Evolutionary conservation across 2,113 vertebrate species (phyloP), one percentile per base, ranked within the genome.

Genomic region (Neoarius graeffei): DNA sequence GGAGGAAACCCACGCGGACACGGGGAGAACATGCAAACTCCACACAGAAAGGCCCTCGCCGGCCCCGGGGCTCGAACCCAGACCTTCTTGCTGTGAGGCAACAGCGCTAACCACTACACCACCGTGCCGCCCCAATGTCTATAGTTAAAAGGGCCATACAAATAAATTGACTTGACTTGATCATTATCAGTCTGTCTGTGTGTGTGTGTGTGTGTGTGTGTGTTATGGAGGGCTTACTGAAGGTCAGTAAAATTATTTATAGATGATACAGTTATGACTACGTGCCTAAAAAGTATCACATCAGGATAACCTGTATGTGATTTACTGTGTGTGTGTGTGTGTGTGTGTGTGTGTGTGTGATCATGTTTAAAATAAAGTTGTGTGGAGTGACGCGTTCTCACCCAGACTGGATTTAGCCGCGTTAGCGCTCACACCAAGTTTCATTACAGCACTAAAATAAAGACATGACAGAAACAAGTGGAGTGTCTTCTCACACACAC

Each of bases 401-500:
- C 81, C 48, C 81, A 83, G 81, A 83, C 81, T 83, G 27, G 35
- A 83, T 83, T 83, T 83, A 83, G 81, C 81, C 0, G 81, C 1
- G 42, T 83, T 66, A 66, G 81, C 23, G 13, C 81, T 64, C 62
- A 66, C 42, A 9, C 60, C 48, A 20, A 64, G 81, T 83, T 62
- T 66, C 81, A 83, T 83, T 83, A 83, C 42, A 83, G 60, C 60
- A 83, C 42, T 50, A 60, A 81, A 81, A 81, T 62, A 66, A 66
- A 83, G 81, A n/a, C 13, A 13, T 83, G 81, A 83, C 35, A 83
- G 59, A 64, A 83, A 83, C 81, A 83, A 81, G 77, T 23, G 9
- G 20, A 54, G 76, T 81, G 80, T 60, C 80, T 27, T 81, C 60
- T 50, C 81, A 66, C 81, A 66, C 35, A 3, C 23, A 23, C 56